Conservation (phyloP, 2,888 invertebrate species). For the Drosophila recens region DNA sequence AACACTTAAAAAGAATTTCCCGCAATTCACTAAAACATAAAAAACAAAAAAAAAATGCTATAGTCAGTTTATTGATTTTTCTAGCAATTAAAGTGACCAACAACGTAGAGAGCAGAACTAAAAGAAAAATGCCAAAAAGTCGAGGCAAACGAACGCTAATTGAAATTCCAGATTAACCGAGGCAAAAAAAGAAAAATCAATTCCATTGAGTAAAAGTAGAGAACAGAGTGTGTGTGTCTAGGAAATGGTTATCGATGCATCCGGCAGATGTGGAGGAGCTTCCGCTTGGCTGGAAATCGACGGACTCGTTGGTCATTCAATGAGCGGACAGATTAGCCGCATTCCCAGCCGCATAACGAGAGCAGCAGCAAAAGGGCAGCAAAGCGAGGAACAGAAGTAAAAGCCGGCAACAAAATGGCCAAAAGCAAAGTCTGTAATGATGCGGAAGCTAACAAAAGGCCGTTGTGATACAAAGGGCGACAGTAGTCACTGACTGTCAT, state of each 20-base stretch:
- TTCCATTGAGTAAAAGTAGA: conserved; percentile 29
- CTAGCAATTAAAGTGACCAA: conserved; percentile 48
- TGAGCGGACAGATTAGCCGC: conserved; percentile 72
- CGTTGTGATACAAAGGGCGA: conserved; percentile 63
- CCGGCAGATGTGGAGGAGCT: conserved; percentile 67
- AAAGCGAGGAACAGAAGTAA: conserved; percentile 12
- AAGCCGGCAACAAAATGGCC: conserved; percentile 49
- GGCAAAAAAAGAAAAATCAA: conserved; percentile 26
- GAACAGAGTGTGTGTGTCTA: conserved; percentile 20
- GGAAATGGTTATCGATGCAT: conserved; percentile 79
- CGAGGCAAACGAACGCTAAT: conserved; percentile 53
- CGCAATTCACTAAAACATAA: conserved; percentile 21
- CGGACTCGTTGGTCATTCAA: conserved; percentile 54
- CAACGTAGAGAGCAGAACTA: neutral
- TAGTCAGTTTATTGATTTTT: conserved; percentile 51
- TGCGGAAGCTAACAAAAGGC: conserved; percentile 77
- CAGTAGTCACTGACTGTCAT: conserved; percentile 13
- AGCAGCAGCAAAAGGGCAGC: conserved; percentile 7
- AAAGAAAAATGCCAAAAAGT: conserved; percentile 22
- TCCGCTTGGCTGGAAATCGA: conserved; percentile 58
- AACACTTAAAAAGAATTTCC: conserved; percentile 51
- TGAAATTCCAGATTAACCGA: conserved; percentile 63
- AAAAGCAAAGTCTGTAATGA: conserved; percentile 73
- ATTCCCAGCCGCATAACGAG: conserved; percentile 49
- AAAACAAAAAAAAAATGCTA: neutral